These are phyloP conservation scores for Heliothis subflexa DNA, from an alignment of 1,140 invertebrate genomes.

Conservation along the genomic window DNA sequence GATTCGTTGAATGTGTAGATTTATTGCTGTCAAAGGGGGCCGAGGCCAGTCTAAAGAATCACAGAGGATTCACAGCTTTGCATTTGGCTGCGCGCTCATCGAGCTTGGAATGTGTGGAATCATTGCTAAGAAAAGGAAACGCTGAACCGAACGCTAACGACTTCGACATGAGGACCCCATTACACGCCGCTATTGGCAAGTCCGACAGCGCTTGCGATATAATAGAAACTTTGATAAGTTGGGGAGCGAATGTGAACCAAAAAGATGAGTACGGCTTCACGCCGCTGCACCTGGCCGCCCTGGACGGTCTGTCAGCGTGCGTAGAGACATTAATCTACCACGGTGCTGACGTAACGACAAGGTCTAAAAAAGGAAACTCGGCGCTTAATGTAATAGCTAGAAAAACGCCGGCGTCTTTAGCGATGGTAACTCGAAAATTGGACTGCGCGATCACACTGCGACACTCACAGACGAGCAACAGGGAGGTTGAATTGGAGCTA, in stretches of 20 bases:
- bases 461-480: constrained; percentile 91
- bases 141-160: constrained; percentile 92
- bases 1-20: constrained; percentile 91
- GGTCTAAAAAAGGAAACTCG: constrained; percentile 93
- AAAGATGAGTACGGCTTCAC: constrained; percentile 96
- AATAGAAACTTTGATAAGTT: constrained; percentile 90
- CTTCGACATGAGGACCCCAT: constrained; percentile 91
- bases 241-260: constrained; percentile 93
- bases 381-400: constrained; percentile 93
- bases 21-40: constrained; percentile 91
- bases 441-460: constrained; percentile 92
- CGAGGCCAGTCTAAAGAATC: constrained; percentile 90
- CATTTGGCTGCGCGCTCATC: constrained; percentile 92
- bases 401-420: constrained; percentile 93
- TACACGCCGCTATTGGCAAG: constrained; percentile 93
- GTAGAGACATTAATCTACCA: constrained; percentile 93
- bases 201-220: constrained; percentile 91
- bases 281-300: constrained; percentile 94
- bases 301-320: constrained; percentile 93
- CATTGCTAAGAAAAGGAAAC: constrained; percentile 90
- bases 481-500: constrained; percentile 93
- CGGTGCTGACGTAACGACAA: constrained; percentile 94
- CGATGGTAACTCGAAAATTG: constrained; percentile 91
- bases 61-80: constrained; percentile 91
- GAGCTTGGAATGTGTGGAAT: constrained; percentile 92